Percentiles rank a stretch among this genome's conserved stretches.
These are phyloP conservation scores for Vanessa cardui DNA, from an alignment of 2,888 invertebrate species.

Conservation along the genomic window DNA sequence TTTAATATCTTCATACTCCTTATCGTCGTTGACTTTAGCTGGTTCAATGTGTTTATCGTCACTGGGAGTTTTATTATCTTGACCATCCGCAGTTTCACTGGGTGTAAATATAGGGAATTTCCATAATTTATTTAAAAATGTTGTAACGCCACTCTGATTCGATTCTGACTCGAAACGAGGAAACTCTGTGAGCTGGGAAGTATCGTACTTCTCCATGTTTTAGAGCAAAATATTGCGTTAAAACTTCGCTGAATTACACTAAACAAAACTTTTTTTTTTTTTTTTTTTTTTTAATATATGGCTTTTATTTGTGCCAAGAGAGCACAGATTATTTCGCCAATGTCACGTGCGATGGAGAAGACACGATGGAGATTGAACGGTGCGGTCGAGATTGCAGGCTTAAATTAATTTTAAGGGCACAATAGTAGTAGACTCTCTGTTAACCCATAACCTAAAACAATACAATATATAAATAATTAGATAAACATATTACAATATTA, in stretches of 20 bases:
- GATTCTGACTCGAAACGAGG: slow-evolving; percentile 88
- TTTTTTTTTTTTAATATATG: no score
- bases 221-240: not conserved
- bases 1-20: slow-evolving; percentile 58
- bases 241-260: slow-evolving; percentile 13
- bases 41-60: slow-evolving; percentile 50
- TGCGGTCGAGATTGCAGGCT: no score
- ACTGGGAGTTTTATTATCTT: slow-evolving; percentile 51
- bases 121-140: slow-evolving; percentile 89
- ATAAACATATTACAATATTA: no score
- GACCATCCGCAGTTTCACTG: slow-evolving; percentile 57
- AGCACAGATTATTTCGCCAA: no score
- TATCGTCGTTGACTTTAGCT: slow-evolving; percentile 47
- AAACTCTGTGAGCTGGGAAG: slow-evolving; percentile 76
- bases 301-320: no score
- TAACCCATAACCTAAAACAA: no score
- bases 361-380: no score
- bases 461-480: no score
- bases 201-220: slow-evolving; percentile 74
- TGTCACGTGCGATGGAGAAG: no score
- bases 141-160: slow-evolving; percentile 87
- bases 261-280: no score
- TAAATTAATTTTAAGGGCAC: no score
- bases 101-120: slow-evolving; percentile 84
- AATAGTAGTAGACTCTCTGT: no score